Percentiles rank a stretch among this genome's conserved stretches.
Evolutionary conservation across 2,888 invertebrate genomes (phyloP).

Genomic region (Sialis lutaria): DNA sequence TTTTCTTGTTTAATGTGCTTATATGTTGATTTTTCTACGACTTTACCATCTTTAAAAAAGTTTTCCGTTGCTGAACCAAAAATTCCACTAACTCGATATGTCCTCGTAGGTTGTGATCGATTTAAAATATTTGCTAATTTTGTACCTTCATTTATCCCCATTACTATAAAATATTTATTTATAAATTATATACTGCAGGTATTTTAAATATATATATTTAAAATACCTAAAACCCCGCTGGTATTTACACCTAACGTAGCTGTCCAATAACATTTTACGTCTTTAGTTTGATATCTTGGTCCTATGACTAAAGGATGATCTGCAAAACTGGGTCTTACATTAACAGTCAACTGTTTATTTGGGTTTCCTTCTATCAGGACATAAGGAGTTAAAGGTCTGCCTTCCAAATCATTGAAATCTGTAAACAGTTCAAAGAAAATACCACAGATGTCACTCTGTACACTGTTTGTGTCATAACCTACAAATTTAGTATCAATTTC

Average conservation of each 20-base stretch:
- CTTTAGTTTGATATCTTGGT: conserved; percentile 49
- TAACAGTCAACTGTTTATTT: conserved; percentile 34
- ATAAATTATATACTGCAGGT: background rate
- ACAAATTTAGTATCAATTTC: too few species aligned
- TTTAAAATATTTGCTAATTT: conserved; percentile 35
- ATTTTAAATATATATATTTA: background rate
- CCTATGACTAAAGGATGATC: conserved; percentile 62
- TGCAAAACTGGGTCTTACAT: conserved; percentile 46
- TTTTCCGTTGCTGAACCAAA: conserved; percentile 63
- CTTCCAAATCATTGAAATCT: conserved; percentile 58
- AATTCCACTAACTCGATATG: conserved; percentile 55
- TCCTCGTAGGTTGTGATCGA: conserved; percentile 42
- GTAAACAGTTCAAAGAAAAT: conserved; percentile 10
- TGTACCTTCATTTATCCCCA: conserved; percentile 55
- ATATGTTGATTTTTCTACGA: conserved; percentile 51
- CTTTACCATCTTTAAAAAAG: conserved; percentile 50
- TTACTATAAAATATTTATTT: conserved; percentile 30
- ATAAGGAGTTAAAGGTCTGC: conserved; percentile 36
- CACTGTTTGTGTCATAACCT: too few species aligned
- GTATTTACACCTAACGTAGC: conserved; percentile 42
- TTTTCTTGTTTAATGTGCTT: conserved; percentile 48
- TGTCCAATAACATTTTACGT: conserved; percentile 43
- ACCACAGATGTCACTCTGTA: too few species aligned
- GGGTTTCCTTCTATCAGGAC: conserved; percentile 48
- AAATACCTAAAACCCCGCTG: conserved; percentile 57